A percentile compares a stretch with the other conserved stretches of the same genome.
Conservation (phyloP, 2,797 vertebrate species). For the Varecia variegata region DNA sequence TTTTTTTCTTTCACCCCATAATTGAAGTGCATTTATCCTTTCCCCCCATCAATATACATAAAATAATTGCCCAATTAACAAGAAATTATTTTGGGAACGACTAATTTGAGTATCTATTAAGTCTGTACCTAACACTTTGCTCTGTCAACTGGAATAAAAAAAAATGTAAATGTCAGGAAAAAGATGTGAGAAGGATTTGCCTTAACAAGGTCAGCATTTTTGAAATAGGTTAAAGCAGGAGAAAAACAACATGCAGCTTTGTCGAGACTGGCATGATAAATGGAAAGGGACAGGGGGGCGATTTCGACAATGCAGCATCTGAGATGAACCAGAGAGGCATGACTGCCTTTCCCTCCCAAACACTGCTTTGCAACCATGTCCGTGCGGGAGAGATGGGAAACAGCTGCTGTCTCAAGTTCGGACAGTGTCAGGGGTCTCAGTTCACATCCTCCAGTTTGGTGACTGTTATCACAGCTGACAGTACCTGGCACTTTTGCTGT, state of each 20-base stretch:
- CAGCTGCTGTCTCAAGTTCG: background rate
- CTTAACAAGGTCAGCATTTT: slow-evolving; percentile 67
- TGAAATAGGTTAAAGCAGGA: slow-evolving; percentile 35
- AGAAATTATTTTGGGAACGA: slow-evolving; percentile 76
- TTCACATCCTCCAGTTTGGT: background rate
- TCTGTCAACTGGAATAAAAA: slow-evolving; percentile 48
- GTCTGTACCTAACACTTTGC: slow-evolving; percentile 49
- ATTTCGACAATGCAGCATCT: background rate
- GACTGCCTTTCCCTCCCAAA: background rate
- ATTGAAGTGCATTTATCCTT: slow-evolving; percentile 72
- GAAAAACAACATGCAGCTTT: background rate
- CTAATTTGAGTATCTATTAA: slow-evolving; percentile 77
- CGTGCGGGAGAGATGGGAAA: background rate
- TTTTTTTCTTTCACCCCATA: slow-evolving; percentile 62
- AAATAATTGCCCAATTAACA: slow-evolving; percentile 82
- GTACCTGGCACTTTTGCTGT: background rate
- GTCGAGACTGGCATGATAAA: background rate
- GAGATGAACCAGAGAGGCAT: background rate
- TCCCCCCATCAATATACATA: slow-evolving; percentile 75
- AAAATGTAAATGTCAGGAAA: slow-evolving; percentile 43
- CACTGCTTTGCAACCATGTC: accelerated
- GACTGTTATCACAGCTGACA: slow-evolving; percentile 15
- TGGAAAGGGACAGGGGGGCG: background rate
- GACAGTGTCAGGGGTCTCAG: background rate
- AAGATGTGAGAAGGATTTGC: slow-evolving; percentile 25